These are phyloP conservation scores for Terrapene triunguis DNA, from an alignment of 2,113 vertebrate species.

Conservation along the genomic window DNA sequence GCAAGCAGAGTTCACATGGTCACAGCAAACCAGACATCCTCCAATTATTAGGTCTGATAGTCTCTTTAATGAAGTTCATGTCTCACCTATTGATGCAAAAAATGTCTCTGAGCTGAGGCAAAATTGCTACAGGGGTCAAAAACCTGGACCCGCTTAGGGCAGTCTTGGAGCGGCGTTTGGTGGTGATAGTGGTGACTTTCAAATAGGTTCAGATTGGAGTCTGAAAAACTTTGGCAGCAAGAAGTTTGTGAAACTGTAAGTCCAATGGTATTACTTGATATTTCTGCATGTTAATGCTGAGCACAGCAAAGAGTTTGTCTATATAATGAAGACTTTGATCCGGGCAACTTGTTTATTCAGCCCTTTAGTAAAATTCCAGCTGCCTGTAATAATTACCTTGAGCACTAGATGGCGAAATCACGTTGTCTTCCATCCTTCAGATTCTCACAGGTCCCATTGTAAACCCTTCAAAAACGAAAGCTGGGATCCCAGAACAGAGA, in stretches of 20 bases:
- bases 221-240: not conserved
- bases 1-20: not conserved
- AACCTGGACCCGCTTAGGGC: not conserved
- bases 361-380: not conserved
- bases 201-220: not conserved
- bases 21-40: not conserved
- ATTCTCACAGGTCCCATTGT: rapidly evolving
- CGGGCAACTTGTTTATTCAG: not conserved
- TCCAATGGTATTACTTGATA: not conserved
- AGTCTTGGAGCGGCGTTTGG: too few species aligned
- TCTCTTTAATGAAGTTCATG: not conserved
- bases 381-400: not conserved
- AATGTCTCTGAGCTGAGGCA: not conserved
- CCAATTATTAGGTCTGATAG: not conserved
- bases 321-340: not conserved
- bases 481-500: not conserved
- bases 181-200: not conserved
- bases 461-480: not conserved
- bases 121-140: not conserved
- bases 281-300: not conserved
- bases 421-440: constrained; percentile 43
- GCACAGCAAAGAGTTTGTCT: not conserved
- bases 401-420: constrained; percentile 73
- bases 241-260: not conserved
- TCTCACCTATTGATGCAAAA: not conserved